Evolutionary conservation across 2,113 vertebrate species (phyloP), one percentile per base, ranked within the genome.

Genomic region (Poicephalus meyeri): DNA sequence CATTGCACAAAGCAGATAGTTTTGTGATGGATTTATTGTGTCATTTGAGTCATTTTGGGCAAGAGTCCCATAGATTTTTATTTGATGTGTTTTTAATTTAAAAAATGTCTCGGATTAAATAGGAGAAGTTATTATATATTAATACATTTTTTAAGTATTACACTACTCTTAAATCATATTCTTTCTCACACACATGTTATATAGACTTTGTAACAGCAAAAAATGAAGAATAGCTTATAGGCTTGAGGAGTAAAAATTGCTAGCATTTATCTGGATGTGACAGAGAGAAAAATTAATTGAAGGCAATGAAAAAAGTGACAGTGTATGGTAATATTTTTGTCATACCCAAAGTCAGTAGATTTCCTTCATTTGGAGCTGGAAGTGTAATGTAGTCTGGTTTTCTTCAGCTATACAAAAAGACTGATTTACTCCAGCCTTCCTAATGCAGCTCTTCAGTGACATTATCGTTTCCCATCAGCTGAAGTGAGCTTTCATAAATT

Each of bases 221-320:
- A 94, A 80, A 91, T 95, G 90, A 93, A 76, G 91, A 96, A 68
- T 44, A 88, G 86, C 80, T 72, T 78, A 65, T 44, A 82, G 65
- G 66, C 72, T 80, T 71, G 85, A 95, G 64, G 42, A 88, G 80
- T 90, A 66, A 80, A 64, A 88, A 95, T 80, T 91, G 88, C 81
- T 88, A 60, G 76, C 85, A 80, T 95, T 96, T 91, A 95, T 96
- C 95, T 96, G 92, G 80, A 79, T 93, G 58, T 94, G 93, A 72
- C 93, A 91, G 88, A 84, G 79, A 72, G 79, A 86, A 93, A 82
- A 95, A 96, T 71, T 95, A 94, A 93, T 88, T 81, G 93, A 86
- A 92, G n/a, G 77, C 82, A 60, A 33, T 2, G 10, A 71, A 84
- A 52, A 41, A 92, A 92, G 16, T 84, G 91, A 65, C 88, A 79